Percentiles rank a stretch among this genome's conserved stretches.
Evolutionary conservation across 2,113 vertebrate species (phyloP).

Genomic region (Lasiurus cinereus): DNA sequence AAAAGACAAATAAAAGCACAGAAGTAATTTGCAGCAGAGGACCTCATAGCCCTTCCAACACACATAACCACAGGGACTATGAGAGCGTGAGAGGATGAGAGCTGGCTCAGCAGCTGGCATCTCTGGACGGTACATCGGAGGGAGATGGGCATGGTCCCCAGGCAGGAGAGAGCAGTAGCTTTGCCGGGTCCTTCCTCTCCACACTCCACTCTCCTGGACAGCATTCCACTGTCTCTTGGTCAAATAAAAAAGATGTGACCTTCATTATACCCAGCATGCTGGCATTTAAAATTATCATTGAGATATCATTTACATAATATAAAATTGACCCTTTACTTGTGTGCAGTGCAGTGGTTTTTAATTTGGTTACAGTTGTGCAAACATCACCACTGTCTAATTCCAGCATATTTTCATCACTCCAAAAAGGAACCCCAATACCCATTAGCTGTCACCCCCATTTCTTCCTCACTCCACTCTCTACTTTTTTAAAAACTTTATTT

Average conservation of each 20-base stretch:
- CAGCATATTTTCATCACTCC: background rate
- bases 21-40: background rate
- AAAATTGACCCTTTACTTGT: background rate
- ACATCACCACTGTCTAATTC: background rate
- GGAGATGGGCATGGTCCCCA: background rate
- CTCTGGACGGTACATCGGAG: background rate
- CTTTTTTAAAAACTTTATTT: background rate
- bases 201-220: background rate
- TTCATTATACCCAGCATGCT: background rate
- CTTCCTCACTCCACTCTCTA: background rate
- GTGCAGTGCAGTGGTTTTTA: background rate
- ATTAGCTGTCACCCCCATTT: background rate
- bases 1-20: background rate
- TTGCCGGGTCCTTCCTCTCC: background rate
- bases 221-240: background rate
- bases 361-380: background rate
- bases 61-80: accelerated
- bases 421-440: no score
- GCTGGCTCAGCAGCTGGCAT: no score
- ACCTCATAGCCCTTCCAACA: background rate
- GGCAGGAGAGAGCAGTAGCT: background rate
- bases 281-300: background rate
- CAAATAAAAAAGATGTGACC: background rate
- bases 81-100: background rate
- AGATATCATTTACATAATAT: background rate